Conservation (phyloP, 2,888 invertebrate species). For the Agrilus mali region DNA sequence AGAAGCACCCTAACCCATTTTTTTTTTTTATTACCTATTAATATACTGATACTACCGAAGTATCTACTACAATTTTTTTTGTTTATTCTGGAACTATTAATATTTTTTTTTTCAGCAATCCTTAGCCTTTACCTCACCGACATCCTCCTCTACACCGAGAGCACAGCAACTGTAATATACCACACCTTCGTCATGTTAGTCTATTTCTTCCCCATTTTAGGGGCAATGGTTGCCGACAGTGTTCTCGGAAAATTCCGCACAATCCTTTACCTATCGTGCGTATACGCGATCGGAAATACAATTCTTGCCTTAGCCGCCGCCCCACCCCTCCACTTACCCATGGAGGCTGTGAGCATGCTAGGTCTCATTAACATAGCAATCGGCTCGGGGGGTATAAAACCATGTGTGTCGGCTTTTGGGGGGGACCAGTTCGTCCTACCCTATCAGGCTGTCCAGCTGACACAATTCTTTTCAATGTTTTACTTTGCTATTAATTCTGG, state of each 20-base stretch:
- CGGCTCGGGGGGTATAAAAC: constrained; percentile 92
- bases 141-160: constrained; percentile 58
- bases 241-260: constrained; percentile 83
- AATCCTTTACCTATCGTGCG: constrained; percentile 76
- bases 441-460: constrained; percentile 64
- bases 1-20: no score
- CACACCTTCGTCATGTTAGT: constrained; percentile 83
- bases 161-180: constrained; percentile 73
- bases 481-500: constrained; percentile 91
- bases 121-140: constrained; percentile 77
- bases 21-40: no score
- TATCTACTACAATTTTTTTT: no score
- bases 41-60: no score
- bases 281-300: constrained; percentile 76
- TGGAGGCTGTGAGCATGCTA: constrained; percentile 35
- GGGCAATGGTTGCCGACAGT: constrained; percentile 90
- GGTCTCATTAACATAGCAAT: constrained; percentile 67
- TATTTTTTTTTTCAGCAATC: constrained; percentile 56
- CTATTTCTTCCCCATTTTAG: constrained; percentile 79
- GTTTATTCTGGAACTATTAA: no score
- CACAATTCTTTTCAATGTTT: constrained; percentile 84
- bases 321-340: constrained; percentile 47
- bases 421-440: constrained; percentile 85
- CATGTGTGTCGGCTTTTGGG: constrained; percentile 90
- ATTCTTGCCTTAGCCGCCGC: constrained; percentile 60